phyloP scores from a whole-genome alignment of 2,888 invertebrate species.

The Monopis laevigella region DNA sequence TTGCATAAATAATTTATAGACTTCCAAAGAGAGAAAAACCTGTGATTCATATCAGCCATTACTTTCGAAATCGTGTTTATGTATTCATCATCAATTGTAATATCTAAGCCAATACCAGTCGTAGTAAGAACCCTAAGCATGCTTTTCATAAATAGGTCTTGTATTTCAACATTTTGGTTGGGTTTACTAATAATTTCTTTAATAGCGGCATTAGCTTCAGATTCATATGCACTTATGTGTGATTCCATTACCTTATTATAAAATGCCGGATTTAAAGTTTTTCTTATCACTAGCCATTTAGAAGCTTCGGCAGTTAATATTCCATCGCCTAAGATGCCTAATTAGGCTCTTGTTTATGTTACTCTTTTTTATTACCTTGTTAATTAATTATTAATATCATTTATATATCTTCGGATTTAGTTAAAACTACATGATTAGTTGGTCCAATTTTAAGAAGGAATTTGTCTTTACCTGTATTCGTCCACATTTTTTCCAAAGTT shows the following conservation, averaged over 20 bases:
- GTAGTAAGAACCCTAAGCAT: not conserved
- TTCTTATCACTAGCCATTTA: slow-evolving; percentile 4
- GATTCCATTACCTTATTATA: not conserved
- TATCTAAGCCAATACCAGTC: not conserved
- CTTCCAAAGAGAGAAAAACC: slow-evolving; percentile 2
- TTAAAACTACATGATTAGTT: not conserved
- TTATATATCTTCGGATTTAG: slow-evolving; percentile 3
- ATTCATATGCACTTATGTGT: not conserved
- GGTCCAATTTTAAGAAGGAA: slow-evolving; percentile 2
- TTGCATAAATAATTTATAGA: not conserved
- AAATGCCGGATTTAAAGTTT: slow-evolving; percentile 3
- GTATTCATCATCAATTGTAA: not conserved
- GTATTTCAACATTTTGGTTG: not conserved
- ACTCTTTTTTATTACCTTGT: not conserved
- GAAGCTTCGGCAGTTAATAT: not conserved
- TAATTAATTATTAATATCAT: not conserved
- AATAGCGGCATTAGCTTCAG: not conserved
- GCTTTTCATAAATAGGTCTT: not conserved
- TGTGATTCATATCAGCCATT: not conserved
- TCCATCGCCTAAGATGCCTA: not conserved
- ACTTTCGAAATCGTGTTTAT: not conserved
- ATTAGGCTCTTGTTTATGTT: not conserved
- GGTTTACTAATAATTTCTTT: not conserved
- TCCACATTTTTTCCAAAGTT: slow-evolving; percentile 4
- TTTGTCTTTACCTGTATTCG: slow-evolving; percentile 1